A percentile compares a stretch with the other conserved stretches of the same genome.
phyloP scores from a whole-genome alignment of 2,888 invertebrate genomes.

The Ornithoptera priamus region DNA sequence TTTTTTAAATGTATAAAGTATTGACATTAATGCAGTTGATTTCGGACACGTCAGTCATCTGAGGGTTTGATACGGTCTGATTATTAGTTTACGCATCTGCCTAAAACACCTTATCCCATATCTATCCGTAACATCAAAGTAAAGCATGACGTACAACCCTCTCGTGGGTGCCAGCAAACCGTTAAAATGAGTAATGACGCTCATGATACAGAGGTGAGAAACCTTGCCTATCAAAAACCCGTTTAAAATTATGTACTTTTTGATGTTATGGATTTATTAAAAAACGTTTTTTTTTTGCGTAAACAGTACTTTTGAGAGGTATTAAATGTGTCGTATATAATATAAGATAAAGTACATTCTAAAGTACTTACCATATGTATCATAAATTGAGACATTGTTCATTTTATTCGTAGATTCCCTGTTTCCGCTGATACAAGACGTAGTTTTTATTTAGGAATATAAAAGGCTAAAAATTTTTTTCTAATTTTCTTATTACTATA shows the following conservation, averaged over 20 bases:
- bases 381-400: too few relatives aligned
- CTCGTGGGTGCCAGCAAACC: slow-evolving; percentile 67
- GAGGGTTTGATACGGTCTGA: slow-evolving; percentile 78
- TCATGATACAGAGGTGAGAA: slow-evolving; percentile 26
- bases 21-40: slow-evolving; percentile 11
- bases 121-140: slow-evolving; percentile 65
- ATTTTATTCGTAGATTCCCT: too few relatives aligned
- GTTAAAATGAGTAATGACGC: slow-evolving; percentile 76
- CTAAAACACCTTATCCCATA: slow-evolving; percentile 55
- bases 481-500: not conserved
- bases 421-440: too few relatives aligned
- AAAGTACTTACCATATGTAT: too few relatives aligned
- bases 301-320: too few relatives aligned
- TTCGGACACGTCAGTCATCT: slow-evolving; percentile 43
- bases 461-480: too few relatives aligned
- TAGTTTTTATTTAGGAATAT: too few relatives aligned
- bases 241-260: not conserved
- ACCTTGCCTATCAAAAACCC: slow-evolving; percentile 5
- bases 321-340: too few relatives aligned
- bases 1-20: not conserved
- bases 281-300: too few relatives aligned
- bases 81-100: slow-evolving; percentile 72
- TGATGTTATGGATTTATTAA: too few relatives aligned
- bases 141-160: slow-evolving; percentile 69
- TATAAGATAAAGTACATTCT: too few relatives aligned